Conservation (phyloP, 1,140 invertebrate genomes). For the Ridgeia piscesae region DNA sequence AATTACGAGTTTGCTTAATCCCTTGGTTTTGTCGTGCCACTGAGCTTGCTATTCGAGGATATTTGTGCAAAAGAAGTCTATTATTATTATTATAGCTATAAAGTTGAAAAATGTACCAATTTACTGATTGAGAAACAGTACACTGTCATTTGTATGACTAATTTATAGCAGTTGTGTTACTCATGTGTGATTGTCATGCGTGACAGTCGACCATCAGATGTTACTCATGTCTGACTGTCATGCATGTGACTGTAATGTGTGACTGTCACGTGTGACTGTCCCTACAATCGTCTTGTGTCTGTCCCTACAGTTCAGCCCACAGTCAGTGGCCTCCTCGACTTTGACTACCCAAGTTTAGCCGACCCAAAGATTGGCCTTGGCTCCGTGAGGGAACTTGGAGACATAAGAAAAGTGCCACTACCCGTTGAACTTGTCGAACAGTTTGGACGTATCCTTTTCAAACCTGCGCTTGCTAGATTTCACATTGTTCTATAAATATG, state of each 20-base stretch:
- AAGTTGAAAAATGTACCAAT: too few species aligned
- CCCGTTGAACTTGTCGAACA: slow-evolving; percentile 91
- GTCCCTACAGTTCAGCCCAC: slow-evolving; percentile 62
- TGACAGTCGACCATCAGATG: not conserved
- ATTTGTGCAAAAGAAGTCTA: too few species aligned
- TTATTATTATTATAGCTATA: too few species aligned
- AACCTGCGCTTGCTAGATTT: not conserved
- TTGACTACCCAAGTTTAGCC: slow-evolving; percentile 80
- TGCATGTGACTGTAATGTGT: not conserved
- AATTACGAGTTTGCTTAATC: too few species aligned
- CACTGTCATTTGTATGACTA: not conserved
- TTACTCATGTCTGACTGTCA: not conserved
- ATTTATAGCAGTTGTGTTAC: not conserved
- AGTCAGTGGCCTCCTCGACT: slow-evolving; percentile 83
- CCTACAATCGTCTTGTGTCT: not conserved
- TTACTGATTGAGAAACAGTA: not conserved
- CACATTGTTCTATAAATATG: not conserved
- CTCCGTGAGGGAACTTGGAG: slow-evolving; percentile 71
- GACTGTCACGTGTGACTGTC: not conserved
- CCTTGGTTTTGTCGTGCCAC: too few species aligned
- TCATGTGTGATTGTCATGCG: not conserved
- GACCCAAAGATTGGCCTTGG: slow-evolving; percentile 66
- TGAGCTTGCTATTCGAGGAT: too few species aligned
- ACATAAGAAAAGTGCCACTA: slow-evolving; percentile 80
- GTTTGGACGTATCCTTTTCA: slow-evolving; percentile 80